These are phyloP conservation scores for Plumapathes pennacea DNA, from an alignment of 92 coral and sea anemone genomes.

Conservation along the genomic window DNA sequence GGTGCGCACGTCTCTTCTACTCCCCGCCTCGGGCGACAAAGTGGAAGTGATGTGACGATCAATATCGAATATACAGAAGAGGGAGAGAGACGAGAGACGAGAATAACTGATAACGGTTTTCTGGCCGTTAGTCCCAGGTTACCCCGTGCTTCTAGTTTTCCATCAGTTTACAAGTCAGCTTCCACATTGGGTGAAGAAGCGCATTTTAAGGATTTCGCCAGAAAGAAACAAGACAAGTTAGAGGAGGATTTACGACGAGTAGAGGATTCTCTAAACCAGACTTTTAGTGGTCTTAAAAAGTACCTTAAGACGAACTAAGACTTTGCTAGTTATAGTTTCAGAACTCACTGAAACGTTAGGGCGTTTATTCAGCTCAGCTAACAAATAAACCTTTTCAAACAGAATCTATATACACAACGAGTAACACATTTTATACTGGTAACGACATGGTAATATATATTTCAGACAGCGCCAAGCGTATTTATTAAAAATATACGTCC, in stretches of 20 bases:
- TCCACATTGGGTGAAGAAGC: slow-evolving; percentile 1
- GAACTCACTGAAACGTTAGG: no score
- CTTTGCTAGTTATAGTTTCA: no score
- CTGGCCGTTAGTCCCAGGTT: no score
- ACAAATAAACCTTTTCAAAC: no score
- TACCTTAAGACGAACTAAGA: slow-evolving; percentile 42
- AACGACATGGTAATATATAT: no score
- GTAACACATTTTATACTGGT: no score
- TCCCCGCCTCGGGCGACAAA: background rate
- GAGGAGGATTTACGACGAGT: slow-evolving; percentile 69
- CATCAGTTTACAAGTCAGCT: background rate
- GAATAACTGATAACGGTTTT: background rate
- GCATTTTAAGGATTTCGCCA: slow-evolving; percentile 42
- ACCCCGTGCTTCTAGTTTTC: slow-evolving; percentile 1
- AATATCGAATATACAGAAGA: background rate
- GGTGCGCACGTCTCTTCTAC: background rate
- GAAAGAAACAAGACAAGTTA: slow-evolving; percentile 56
- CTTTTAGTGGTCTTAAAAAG: slow-evolving; percentile 58
- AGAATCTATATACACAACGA: no score
- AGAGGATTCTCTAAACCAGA: slow-evolving; percentile 55
- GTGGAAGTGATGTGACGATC: background rate
- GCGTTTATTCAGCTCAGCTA: no score
- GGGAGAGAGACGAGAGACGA: no score
- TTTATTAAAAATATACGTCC: no score
- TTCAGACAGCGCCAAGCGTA: no score